Percentiles rank a stretch among this genome's conserved stretches.
Evolutionary conservation across 2,797 vertebrate species (phyloP).

Genomic region (Sebastes alutus): DNA sequence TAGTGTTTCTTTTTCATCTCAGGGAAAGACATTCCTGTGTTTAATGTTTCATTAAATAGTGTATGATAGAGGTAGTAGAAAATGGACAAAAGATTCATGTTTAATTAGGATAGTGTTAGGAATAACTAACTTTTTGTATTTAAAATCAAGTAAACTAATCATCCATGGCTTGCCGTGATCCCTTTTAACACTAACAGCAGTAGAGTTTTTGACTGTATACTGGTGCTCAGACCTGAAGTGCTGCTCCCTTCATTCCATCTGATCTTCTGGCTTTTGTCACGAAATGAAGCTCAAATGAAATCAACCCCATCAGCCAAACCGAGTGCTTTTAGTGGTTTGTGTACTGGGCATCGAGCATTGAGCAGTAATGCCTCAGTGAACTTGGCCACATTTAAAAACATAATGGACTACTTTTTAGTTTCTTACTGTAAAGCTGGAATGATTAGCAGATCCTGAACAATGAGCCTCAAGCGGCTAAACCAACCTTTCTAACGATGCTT

Average conservation of each 20-base stretch:
- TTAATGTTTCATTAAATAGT: background rate
- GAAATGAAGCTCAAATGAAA: slow-evolving; percentile 24
- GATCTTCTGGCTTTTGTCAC: slow-evolving; percentile 53
- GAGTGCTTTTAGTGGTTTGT: slow-evolving; percentile 3
- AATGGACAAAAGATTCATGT: background rate
- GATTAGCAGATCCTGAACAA: slow-evolving; percentile 22
- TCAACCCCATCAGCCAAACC: slow-evolving; percentile 7
- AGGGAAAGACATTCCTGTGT: background rate
- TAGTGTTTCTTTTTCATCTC: background rate
- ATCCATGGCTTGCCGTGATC: slow-evolving; percentile 13
- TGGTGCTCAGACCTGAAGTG: slow-evolving; percentile 1
- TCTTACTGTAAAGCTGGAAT: slow-evolving; percentile 12
- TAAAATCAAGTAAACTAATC: slow-evolving; percentile 30
- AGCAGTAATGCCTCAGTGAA: slow-evolving; percentile 44
- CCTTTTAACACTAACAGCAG: background rate
- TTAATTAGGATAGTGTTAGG: background rate
- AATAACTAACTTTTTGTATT: slow-evolving; percentile 1
- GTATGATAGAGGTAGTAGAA: background rate
- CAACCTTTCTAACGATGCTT: background rate
- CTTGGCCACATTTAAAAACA: slow-evolving; percentile 10
- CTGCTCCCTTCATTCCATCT: slow-evolving; percentile 28
- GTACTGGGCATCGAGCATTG: background rate
- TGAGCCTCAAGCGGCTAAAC: background rate
- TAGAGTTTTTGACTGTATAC: background rate
- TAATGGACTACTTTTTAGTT: slow-evolving; percentile 29